Base-by-base conservation (phyloP, 2,888 invertebrate genomes). In the Augiades crinisus region DNA sequence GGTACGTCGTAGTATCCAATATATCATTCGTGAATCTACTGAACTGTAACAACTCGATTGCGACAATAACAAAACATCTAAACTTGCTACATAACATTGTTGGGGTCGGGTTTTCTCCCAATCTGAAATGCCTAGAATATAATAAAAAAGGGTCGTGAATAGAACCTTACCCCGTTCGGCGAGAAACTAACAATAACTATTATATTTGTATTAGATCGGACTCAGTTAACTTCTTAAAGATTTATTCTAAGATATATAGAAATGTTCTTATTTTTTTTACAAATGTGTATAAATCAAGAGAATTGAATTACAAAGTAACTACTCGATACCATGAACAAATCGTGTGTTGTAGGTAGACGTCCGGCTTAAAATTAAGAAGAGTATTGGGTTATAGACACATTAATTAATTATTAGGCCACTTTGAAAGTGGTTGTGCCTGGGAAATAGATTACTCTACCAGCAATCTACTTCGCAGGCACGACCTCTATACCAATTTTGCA, bases 131-230 rank as follows among this genome's bases (percentile, higher is more conserved):
- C 10, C 24, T 13, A 14, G 24, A 40, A 24, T 30, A 40, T 40
- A 34, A 8, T 13, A 21, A 21, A 24, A 43, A 43, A 10, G 31
- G 19, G 7, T 7, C 31, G 30, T 43, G 27, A 41, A 41, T 19
- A 30, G 31, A 13, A 22, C 5, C 31, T 43, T 31, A 22, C 19
- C 14, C 27, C 41, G 19, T 31, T 19, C 19, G 36, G 36, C 36
- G 19, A 43, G 43, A 17, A 43, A 30, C 19, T 12, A 19, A 43
- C 24, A 40, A 24, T 31, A 31, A 43, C 43, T 31, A 19, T 19
- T 5, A 30, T 19, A 36, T 14, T 36, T 36, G 10, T 36, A 12
- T 19, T 31, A 10, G 12, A 19, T 31, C 19, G 19, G 30, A 17
- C 12, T 19, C 19, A 13, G 19, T n/a, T 22, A 22, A 24, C 17